Conservation (phyloP, 2,113 vertebrate genomes). For the Microcebus lehilahytsara region DNA sequence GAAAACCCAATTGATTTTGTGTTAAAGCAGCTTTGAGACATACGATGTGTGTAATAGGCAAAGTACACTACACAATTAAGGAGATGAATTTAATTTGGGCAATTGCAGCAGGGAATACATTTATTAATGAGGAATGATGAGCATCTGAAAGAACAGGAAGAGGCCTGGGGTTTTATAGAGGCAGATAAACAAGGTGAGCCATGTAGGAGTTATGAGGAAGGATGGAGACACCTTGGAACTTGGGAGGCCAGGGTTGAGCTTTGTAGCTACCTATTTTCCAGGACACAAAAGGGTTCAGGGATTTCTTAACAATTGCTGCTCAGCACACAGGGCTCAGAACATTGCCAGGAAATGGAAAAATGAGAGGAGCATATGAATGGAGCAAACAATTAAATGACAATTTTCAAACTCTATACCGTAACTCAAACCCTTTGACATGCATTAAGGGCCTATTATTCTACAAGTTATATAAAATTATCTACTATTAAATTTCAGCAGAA, state of each 20-base stretch:
- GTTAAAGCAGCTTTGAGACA: not conserved
- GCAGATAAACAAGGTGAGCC: not conserved
- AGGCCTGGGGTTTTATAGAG: not conserved
- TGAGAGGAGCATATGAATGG: not conserved
- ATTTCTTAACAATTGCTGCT: not conserved
- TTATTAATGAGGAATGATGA: not conserved
- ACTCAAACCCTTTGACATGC: not conserved
- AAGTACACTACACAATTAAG: not conserved
- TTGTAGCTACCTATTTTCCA: not conserved
- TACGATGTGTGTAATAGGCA: conserved; percentile 16
- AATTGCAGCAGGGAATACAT: not conserved
- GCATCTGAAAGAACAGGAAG: not conserved
- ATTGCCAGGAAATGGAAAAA: not conserved
- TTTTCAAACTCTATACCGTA: not conserved
- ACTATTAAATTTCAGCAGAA: not conserved
- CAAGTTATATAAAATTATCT: not conserved
- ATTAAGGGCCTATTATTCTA: not conserved
- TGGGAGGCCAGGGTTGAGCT: not conserved
- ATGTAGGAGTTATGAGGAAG: not conserved
- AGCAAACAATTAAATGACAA: not conserved
- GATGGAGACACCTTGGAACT: not conserved
- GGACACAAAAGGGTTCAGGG: not conserved
- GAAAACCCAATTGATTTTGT: not conserved
- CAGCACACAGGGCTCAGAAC: not conserved
- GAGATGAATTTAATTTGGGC: not conserved